Base-by-base conservation (phyloP, 2,113 vertebrate genomes). In the Chroicocephalus ridibundus region DNA sequence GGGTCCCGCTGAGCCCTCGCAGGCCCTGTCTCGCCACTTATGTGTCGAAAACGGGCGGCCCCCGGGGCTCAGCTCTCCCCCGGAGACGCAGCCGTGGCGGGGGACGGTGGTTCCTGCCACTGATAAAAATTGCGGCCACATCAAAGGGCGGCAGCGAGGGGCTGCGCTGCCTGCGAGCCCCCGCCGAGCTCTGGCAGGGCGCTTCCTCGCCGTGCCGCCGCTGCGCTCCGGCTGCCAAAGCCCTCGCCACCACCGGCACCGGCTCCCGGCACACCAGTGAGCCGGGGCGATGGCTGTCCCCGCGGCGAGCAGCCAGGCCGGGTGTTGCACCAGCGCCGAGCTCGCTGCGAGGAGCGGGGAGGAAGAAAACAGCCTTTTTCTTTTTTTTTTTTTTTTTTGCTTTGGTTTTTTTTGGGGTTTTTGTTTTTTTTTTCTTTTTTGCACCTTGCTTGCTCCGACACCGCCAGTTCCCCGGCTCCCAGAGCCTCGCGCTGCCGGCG, bases 1-100 rank as follows among this genome's bases (percentile, higher is more conserved):
- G 7, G 34, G 2, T 19, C 31, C 20, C 1, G 19, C 62, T 13
- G 14, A 36, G 8, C 44, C 24, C 70, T 9, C 9, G 0, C 81
- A 9, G 29, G 9, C 29, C 54, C 32, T 21, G 0, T 7, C 36
- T 13, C 1, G 2, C 31, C 42, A 1, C 19, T 1, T 0, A 0
- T 15, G 14, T 10, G 40, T 52, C n/a, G 1, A 24, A 7, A 31
- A 8, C 2, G 0, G 5, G 54, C 2, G 0, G 7, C 61, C 15
- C 51, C 44, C 7, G 0, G 8, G 19, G 78, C 29, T 38, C 62
- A 0, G 32, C 2, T 4, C 75, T 4, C 52, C 47, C 2, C 47
- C 0, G 27, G 6, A 17, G 32, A 2, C 2, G 5, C 4, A 44
- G 58, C 77, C 1, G 6, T 10, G 13, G 3, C 15, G 11, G 21